Percentiles rank a stretch among this genome's conserved stretches.
These are phyloP conservation scores for Muntiacus muntjak DNA, from an alignment of 2,113 vertebrate species.

Conservation along the genomic window DNA sequence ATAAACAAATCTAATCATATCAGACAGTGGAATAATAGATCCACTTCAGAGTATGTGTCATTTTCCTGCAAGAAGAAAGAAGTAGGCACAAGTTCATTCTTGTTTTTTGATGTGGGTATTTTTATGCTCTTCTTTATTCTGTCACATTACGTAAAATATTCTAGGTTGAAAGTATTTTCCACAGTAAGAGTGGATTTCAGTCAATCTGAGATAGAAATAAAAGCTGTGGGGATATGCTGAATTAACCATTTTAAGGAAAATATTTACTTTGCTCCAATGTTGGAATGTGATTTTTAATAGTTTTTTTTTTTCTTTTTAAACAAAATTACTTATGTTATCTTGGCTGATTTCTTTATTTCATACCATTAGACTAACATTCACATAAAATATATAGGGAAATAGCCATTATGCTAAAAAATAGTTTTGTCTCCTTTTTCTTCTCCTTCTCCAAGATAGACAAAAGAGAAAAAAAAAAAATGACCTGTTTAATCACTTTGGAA, in stretches of 20 bases:
- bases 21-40: neutral
- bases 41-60: neutral
- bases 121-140: constrained; percentile 36
- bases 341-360: neutral
- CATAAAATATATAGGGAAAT: neutral
- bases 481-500: neutral
- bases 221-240: neutral
- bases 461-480: neutral
- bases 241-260: neutral
- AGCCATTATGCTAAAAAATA: neutral
- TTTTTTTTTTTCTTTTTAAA: neutral
- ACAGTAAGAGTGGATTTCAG: neutral
- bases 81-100: neutral
- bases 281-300: neutral
- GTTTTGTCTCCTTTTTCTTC: neutral
- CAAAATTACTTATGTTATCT: neutral
- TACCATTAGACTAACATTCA: neutral
- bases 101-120: neutral
- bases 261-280: neutral
- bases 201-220: neutral
- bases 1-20: constrained; percentile 16
- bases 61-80: constrained; percentile 16
- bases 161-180: constrained; percentile 24
- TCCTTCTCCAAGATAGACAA: neutral
- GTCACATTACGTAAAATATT: constrained; percentile 16